These are phyloP conservation scores for Listrodromus nycthemerus DNA, from an alignment of 2,888 invertebrate species.

Conservation along the genomic window DNA sequence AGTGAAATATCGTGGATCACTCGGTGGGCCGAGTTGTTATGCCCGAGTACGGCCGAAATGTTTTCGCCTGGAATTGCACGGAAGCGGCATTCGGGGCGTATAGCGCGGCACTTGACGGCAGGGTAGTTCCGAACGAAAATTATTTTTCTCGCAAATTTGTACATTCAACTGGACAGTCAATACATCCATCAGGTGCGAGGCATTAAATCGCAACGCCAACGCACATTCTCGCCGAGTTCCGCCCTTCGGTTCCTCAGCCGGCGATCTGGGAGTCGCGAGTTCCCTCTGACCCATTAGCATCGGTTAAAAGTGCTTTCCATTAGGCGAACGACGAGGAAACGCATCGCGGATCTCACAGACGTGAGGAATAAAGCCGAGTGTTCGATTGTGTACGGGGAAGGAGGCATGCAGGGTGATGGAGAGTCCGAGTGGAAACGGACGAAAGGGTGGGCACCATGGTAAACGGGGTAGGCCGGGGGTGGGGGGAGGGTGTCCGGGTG, in stretches of 20 bases:
- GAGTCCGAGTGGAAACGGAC: constrained; percentile 39
- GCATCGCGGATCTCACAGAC: constrained; percentile 66
- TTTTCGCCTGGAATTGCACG: constrained; percentile 10
- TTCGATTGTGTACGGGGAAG: neutral
- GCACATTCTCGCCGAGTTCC: too few relatives aligned
- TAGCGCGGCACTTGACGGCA: neutral
- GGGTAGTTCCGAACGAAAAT: constrained; percentile 4
- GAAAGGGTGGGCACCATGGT: neutral
- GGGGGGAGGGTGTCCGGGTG: too few relatives aligned
- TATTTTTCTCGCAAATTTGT: constrained; percentile 41
- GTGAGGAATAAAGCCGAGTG: constrained; percentile 73
- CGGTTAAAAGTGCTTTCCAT: constrained; percentile 82
- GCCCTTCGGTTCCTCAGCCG: too few relatives aligned
- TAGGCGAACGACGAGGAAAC: constrained; percentile 69
- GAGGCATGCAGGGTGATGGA: constrained; percentile 59
- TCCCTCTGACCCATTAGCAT: constrained; percentile 75
- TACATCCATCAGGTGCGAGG: neutral
- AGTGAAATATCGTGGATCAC: constrained; percentile 33
- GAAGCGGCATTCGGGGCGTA: neutral
- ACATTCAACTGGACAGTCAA: neutral
- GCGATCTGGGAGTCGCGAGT: neutral
- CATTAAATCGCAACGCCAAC: neutral
- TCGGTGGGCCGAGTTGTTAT: neutral
- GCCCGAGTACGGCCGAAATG: neutral
- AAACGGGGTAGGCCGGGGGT: neutral